phyloP scores from a whole-genome alignment of 2,113 vertebrate genomes.

The Asarcornis scutulata region DNA sequence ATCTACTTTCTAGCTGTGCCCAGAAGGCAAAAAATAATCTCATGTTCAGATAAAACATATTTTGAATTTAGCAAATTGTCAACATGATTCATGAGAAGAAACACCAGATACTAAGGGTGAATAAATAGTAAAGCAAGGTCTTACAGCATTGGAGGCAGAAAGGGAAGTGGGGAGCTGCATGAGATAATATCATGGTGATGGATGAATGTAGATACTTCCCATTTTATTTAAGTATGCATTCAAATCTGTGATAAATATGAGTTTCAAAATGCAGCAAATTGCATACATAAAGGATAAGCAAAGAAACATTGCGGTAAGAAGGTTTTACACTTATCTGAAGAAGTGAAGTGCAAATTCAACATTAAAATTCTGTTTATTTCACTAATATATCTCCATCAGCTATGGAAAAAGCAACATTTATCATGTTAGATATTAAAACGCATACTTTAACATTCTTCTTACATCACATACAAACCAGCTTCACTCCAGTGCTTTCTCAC shows the following conservation, averaged over 20 bases:
- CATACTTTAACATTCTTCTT: not conserved
- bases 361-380: not conserved
- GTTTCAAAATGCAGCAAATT: constrained; percentile 37
- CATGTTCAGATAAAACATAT: not conserved
- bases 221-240: not conserved
- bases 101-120: not conserved
- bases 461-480: not conserved
- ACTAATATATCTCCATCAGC: not conserved
- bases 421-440: not conserved
- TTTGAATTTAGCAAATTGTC: not conserved
- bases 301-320: not conserved
- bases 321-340: not conserved
- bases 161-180: not conserved
- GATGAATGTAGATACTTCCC: not conserved
- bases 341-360: not conserved
- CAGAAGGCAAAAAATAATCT: not conserved
- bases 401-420: not conserved
- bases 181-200: not conserved
- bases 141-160: not conserved
- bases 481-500: not conserved
- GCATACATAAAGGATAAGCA: constrained; percentile 17
- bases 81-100: not conserved
- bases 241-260: not conserved
- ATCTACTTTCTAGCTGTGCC: not conserved
- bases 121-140: not conserved